Base-by-base conservation (phyloP, 1,140 invertebrate species). In the Contarinia nasturtii region DNA sequence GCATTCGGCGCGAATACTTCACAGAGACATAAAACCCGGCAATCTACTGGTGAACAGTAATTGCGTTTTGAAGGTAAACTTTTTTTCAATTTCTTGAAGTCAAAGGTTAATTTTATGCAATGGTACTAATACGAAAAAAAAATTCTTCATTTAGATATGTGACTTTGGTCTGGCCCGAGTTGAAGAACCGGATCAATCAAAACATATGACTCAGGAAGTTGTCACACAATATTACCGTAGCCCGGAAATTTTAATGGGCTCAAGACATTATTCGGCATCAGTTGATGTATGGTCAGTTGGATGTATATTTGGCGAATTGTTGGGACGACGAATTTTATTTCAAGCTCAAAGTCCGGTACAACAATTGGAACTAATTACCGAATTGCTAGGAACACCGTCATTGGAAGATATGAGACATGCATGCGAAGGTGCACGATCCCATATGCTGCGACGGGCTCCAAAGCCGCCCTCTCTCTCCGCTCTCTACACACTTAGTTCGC, bases 261-360 rank as follows among this genome's bases (percentile, higher is more conserved):
- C 95, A 4, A 81, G 88, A 54, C 94, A 98, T 67, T 98, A 98
- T 67, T 91, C 91, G 19, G 85, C 84, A 10, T 86, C 89, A 1
- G 89, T 98, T 34, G 95, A 98, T 63, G 88, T 98, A 14, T 98
- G 94, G 95, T 92, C 89, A 40, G 92, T 98, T 21, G 95, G 95
- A n/a, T 98, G 95, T 64, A 98, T 98, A 57, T 98, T 98, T 61
- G 94, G 92, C 7, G 95, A 98, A 65, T 75, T 98, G 18, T 73
- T 98, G 1, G 86, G 90, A 40, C 69, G 95, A 47, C 73, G 92
- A 49, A 98, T 99, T 54, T 74, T 99, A 20, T 99, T 99, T 70
- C 93, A 98, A 69, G 91, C 90, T 19, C 85, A 89, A 61, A 91
- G 80, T 64, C 89, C 91, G 2, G 83, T 95, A 50, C 86, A 92